Percentiles rank a stretch among this genome's conserved stretches.
Evolutionary conservation across 2,113 vertebrate species (phyloP).

Genomic region (Festucalex cinctus): DNA sequence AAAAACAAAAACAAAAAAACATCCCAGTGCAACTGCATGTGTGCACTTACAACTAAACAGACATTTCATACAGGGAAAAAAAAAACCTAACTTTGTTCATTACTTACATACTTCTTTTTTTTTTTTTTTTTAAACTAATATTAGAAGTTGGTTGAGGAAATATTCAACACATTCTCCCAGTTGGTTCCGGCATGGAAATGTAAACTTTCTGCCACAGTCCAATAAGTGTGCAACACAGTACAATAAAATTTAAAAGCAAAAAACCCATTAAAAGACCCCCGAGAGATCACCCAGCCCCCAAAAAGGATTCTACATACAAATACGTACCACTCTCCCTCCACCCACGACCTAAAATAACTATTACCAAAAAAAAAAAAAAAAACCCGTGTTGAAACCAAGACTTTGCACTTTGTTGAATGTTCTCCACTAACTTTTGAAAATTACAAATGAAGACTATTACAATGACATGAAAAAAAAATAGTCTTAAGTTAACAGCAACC

Average conservation of each 20-base stretch:
- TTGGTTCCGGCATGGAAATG: not conserved
- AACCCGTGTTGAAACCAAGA: not conserved
- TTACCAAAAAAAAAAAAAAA: not conserved
- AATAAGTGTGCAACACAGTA: not conserved
- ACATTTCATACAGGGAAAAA: too few species aligned
- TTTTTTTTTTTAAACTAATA: not conserved
- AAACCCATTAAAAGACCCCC: not conserved
- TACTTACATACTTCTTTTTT: too few species aligned
- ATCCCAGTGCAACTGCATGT: too few species aligned
- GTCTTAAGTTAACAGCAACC: not conserved
- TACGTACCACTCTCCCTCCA: not conserved
- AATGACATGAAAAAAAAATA: not conserved
- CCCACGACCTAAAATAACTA: not conserved
- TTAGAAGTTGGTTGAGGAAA: not conserved
- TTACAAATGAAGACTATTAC: not conserved
- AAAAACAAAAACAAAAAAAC: too few species aligned
- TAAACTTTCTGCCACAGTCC: not conserved
- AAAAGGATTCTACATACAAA: not conserved
- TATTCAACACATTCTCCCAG: not conserved
- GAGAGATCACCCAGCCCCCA: not conserved
- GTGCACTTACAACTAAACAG: too few species aligned
- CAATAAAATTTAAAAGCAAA: not conserved
- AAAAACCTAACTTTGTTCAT: too few species aligned
- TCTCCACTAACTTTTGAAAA: not conserved
- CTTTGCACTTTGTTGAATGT: not conserved